These are phyloP conservation scores for Rhagoletis zephyria DNA, from an alignment of 1,140 invertebrate species.

Conservation along the genomic window DNA sequence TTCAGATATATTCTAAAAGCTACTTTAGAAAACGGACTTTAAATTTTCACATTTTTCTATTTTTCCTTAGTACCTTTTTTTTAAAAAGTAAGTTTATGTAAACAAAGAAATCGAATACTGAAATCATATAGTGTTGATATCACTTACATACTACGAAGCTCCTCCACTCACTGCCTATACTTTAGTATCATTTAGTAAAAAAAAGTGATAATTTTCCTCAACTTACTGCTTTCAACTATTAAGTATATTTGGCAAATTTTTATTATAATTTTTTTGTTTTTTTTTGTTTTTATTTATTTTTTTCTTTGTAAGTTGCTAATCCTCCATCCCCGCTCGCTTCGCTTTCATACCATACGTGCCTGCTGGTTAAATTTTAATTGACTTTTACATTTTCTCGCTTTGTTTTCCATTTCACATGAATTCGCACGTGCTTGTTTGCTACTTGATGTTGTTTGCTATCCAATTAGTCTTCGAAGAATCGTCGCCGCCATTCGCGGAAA, in stretches of 20 bases:
- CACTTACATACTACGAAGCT: too few relatives aligned
- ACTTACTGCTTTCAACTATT: neutral
- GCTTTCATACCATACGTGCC: neutral
- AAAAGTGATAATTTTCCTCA: too few relatives aligned
- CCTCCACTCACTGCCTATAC: too few relatives aligned
- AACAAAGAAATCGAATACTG: too few relatives aligned
- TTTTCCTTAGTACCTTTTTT: too few relatives aligned
- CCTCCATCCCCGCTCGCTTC: constrained; percentile 35
- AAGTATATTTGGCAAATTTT: neutral
- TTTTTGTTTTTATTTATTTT: too few relatives aligned
- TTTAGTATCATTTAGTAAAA: too few relatives aligned
- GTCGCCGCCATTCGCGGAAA: constrained; percentile 77
- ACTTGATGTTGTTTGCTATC: neutral
- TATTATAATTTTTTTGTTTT: neutral
- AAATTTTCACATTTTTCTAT: too few relatives aligned
- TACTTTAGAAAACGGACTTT: too few relatives aligned
- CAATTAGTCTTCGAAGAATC: constrained; percentile 73
- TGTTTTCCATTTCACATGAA: constrained; percentile 13
- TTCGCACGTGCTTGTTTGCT: neutral
- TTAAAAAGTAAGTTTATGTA: too few relatives aligned
- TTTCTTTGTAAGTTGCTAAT: constrained; percentile 27
- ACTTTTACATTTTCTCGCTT: constrained; percentile 11
- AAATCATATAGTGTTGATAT: too few relatives aligned
- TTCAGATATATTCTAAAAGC: too few relatives aligned
- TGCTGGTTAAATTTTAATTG: constrained; percentile 2